Evolutionary conservation across 1,140 invertebrate species (phyloP).

Genomic region (Sitobion miscanthi): DNA sequence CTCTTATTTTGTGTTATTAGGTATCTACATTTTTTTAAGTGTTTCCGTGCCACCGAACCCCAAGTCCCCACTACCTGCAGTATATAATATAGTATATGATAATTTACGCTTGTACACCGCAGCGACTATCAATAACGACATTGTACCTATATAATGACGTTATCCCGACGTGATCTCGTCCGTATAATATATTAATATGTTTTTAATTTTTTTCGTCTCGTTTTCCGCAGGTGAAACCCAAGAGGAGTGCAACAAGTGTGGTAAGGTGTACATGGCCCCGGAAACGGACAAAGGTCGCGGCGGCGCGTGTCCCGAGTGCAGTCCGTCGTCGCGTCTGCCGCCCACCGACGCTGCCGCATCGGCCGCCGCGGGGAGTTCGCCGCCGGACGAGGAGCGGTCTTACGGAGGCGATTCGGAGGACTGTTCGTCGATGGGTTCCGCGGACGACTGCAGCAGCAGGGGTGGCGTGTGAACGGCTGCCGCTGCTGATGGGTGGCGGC

Average conservation of each 20-base stretch:
- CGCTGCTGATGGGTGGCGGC: not conserved
- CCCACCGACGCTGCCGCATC: no score
- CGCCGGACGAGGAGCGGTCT: not conserved
- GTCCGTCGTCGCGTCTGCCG: not conserved
- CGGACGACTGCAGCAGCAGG: not conserved
- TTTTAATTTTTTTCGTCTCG: not conserved
- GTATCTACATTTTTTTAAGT: not conserved
- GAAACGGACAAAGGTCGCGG: constrained; percentile 51
- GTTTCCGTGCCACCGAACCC: not conserved
- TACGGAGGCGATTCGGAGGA: constrained; percentile 33
- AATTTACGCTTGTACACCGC: no score
- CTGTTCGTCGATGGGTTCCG: constrained; percentile 31
- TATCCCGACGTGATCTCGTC: not conserved
- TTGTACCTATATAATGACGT: not conserved
- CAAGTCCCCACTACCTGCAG: not conserved
- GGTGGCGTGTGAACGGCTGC: not conserved
- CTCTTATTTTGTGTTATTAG: not conserved
- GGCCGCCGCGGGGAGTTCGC: not conserved
- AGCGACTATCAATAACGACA: no score
- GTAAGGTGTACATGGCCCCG: constrained; percentile 45
- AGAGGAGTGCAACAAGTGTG: constrained; percentile 39
- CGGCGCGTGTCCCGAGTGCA: constrained; percentile 21
- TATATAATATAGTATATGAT: not conserved
- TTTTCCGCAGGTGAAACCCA: constrained; percentile 43
- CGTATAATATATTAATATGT: not conserved